Evolutionary conservation across 2,888 invertebrate genomes (phyloP).

Genomic region (Proisotoma minuta): DNA sequence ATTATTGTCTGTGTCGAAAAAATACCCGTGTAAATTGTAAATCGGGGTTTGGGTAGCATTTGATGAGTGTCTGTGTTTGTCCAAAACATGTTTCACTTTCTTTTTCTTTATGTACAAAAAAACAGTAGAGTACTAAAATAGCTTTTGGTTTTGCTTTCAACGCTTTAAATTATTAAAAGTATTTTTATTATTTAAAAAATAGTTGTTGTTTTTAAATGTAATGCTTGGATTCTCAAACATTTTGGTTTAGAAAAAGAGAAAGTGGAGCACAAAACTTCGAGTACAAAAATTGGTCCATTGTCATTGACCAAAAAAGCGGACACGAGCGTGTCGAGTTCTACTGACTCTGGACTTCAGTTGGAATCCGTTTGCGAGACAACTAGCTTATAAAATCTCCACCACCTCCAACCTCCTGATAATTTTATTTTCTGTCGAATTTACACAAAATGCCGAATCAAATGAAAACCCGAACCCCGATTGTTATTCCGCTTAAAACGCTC

Average conservation of each 20-base stretch:
- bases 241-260: constrained; percentile 7
- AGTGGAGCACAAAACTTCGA: background rate
- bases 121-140: too few relatives aligned
- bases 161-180: too few relatives aligned
- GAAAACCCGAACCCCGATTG: background rate
- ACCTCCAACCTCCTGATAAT: background rate
- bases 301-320: background rate
- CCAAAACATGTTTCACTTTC: too few relatives aligned
- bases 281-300: background rate
- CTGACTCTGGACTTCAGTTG: constrained; percentile 11
- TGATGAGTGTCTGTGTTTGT: too few relatives aligned
- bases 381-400: constrained; percentile 4
- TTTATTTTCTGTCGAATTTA: too few relatives aligned
- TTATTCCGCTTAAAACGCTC: background rate
- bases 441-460: background rate
- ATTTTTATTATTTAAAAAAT: too few relatives aligned
- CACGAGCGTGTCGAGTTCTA: constrained; percentile 7
- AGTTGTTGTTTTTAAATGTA: constrained; percentile 2
- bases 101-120: too few relatives aligned
- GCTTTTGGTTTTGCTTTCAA: too few relatives aligned
- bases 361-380: constrained; percentile 11
- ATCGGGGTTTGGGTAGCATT: too few relatives aligned
- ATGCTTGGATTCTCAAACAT: background rate
- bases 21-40: too few relatives aligned
- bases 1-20: too few relatives aligned